phyloP scores from a whole-genome alignment of 2,888 invertebrate species.

The Miltochrista miniata region DNA sequence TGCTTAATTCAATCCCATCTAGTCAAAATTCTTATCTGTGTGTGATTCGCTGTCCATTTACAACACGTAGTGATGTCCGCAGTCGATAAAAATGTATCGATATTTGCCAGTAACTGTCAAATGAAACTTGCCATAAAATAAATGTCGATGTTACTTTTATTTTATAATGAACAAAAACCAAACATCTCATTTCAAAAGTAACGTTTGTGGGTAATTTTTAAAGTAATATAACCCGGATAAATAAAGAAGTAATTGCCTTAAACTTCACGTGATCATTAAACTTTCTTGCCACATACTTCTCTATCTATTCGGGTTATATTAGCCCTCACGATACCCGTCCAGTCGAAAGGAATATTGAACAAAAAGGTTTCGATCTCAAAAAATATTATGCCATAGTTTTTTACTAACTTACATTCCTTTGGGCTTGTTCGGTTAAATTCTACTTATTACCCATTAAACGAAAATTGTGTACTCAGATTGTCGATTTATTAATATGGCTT shows the following conservation, averaged over 20 bases:
- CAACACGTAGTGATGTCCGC: conserved; percentile 28
- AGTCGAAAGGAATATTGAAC: conserved; percentile 48
- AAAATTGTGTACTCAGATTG: conserved; percentile 14
- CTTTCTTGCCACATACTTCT: conserved; percentile 48
- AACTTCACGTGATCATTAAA: conserved; percentile 45
- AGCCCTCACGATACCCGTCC: conserved; percentile 58
- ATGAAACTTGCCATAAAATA: conserved; percentile 37
- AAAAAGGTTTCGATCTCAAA: conserved; percentile 23
- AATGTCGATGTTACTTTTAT: conserved; percentile 22
- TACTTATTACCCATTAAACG: conserved; percentile 13
- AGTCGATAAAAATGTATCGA: conserved; percentile 29
- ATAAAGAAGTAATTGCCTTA: conserved; percentile 62
- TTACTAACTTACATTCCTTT: conserved; percentile 35
- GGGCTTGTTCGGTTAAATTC: conserved; percentile 41
- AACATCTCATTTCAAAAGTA: conserved; percentile 30
- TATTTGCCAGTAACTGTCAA: conserved; percentile 25
- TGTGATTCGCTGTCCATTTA: conserved; percentile 26
- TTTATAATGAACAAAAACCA: background rate
- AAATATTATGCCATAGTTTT: background rate
- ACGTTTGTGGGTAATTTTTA: conserved; percentile 29
- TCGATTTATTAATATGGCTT: conserved; percentile 3
- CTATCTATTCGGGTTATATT: conserved; percentile 52
- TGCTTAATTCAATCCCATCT: conserved; percentile 35
- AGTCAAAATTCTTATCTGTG: conserved; percentile 36
- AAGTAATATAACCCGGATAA: conserved; percentile 45